Evolutionary conservation across 2,113 vertebrate species (phyloP).

Genomic region (Myxocyprinus asiaticus): DNA sequence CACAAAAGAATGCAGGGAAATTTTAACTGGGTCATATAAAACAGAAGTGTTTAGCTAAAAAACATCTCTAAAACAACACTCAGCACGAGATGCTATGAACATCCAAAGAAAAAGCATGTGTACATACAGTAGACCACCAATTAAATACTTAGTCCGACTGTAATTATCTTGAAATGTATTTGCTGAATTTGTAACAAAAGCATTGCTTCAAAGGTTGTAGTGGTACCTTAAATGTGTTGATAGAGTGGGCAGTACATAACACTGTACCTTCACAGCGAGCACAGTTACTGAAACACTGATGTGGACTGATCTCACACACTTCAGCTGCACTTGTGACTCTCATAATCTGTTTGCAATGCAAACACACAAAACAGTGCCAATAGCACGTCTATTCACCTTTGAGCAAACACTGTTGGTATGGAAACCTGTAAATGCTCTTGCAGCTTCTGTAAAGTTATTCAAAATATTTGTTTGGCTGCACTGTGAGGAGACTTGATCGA

Average conservation of each 20-base stretch:
- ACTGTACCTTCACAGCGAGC: not conserved
- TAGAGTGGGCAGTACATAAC: not conserved
- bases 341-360: constrained; percentile 24
- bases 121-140: no score
- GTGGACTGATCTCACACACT: constrained; percentile 20
- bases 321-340: constrained; percentile 27
- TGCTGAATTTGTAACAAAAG: no score
- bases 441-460: not conserved
- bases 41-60: no score
- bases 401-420: constrained; percentile 30
- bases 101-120: no score
- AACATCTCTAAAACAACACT: no score
- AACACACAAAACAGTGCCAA: constrained; percentile 14
- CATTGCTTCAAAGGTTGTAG: no score
- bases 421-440: not conserved
- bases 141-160: no score
- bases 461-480: not conserved
- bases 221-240: no score
- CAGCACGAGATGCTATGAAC: no score
- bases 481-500: not conserved
- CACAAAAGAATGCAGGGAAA: no score
- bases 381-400: constrained; percentile 22
- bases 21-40: no score
- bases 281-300: not conserved
- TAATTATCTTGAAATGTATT: no score